Conservation (phyloP, 2,797 vertebrate species). For the Sandelia bainsii region DNA sequence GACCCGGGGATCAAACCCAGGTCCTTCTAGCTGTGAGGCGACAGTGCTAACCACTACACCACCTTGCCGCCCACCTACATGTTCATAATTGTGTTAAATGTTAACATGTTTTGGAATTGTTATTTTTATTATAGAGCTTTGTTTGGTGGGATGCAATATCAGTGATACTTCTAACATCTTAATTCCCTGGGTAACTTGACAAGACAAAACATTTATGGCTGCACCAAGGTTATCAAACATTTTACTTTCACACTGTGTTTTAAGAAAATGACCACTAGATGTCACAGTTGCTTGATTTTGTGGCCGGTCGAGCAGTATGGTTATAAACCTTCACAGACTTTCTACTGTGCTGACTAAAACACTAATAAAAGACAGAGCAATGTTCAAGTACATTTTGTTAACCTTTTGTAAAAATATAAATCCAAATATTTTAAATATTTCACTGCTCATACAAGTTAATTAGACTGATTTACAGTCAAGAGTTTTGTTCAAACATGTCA, state of each 20-base stretch:
- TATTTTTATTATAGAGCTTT: neutral
- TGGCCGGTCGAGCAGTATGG: neutral
- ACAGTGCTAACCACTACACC: too few species aligned
- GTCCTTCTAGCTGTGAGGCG: too few species aligned
- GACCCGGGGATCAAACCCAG: too few species aligned
- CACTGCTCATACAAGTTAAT: neutral
- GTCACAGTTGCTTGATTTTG: slow-evolving; percentile 80
- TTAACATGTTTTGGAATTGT: neutral
- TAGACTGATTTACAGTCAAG: neutral
- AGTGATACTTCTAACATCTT: neutral
- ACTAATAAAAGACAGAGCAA: neutral
- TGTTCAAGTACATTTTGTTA: too few species aligned
- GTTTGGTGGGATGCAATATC: neutral
- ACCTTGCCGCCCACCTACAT: too few species aligned
- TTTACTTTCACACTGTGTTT: slow-evolving; percentile 48
- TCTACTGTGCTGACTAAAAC: neutral
- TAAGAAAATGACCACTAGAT: slow-evolving; percentile 77
- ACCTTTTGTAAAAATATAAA: slow-evolving; percentile 5
- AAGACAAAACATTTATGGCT: neutral
- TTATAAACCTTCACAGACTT: slow-evolving; percentile 2
- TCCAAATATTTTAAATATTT: neutral
- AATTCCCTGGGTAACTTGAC: neutral
- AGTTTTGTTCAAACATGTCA: neutral
- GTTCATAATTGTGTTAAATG: neutral
- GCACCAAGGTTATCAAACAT: neutral